Percentiles rank a stretch among this genome's conserved stretches.
These are phyloP conservation scores for Lasioglossum villosulum DNA, from an alignment of 2,888 invertebrate genomes.

Conservation along the genomic window DNA sequence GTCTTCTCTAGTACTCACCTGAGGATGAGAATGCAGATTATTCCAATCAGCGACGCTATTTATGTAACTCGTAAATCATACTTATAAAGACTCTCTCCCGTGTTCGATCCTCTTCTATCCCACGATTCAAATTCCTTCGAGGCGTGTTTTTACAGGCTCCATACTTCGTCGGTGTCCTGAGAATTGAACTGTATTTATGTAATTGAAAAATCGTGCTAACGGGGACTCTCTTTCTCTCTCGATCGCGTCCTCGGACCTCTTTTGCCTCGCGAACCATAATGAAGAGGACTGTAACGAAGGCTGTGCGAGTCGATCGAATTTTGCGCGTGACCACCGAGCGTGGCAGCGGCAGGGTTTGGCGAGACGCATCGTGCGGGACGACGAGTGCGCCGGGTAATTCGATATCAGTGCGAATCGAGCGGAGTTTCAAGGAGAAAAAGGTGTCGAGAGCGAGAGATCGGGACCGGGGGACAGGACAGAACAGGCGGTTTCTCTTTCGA, in stretches of 20 bases:
- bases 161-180: neutral
- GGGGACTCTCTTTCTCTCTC: neutral
- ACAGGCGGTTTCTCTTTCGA: neutral
- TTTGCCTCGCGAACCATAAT: no score
- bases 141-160: neutral
- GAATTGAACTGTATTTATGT: neutral
- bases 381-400: constrained; percentile 2
- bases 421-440: neutral
- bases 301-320: neutral
- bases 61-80: neutral
- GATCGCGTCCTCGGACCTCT: neutral
- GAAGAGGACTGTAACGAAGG: neutral
- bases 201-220: neutral
- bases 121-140: neutral
- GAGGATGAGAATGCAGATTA: neutral
- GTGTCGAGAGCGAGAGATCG: constrained; percentile 3
- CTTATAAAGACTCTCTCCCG: neutral
- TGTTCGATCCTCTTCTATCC: neutral
- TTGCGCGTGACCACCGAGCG: constrained; percentile 14
- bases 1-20: neutral
- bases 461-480: neutral
- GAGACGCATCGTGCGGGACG: constrained; percentile 6
- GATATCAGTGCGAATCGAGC: constrained; percentile 26
- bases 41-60: neutral
- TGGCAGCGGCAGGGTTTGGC: neutral